These are phyloP conservation scores for Ictalurus furcatus DNA, from an alignment of 2,113 vertebrate species.

Conservation along the genomic window DNA sequence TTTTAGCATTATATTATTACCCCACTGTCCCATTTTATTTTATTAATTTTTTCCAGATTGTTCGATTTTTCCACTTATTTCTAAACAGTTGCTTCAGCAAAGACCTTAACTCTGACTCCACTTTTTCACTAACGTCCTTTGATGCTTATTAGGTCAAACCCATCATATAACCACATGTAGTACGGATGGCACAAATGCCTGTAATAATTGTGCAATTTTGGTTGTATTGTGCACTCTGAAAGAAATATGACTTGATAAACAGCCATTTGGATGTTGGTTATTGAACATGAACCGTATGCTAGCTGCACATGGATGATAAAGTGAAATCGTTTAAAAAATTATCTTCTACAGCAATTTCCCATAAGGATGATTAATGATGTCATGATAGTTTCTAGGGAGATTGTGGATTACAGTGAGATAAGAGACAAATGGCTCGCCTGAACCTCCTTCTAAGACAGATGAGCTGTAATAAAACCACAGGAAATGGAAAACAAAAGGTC, in stretches of 20 bases:
- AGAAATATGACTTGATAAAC: not conserved
- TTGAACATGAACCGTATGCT: not conserved
- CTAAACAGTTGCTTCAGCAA: not conserved
- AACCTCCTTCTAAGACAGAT: constrained; percentile 16
- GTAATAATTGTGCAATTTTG: too few relatives aligned
- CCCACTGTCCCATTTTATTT: not conserved
- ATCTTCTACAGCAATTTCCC: not conserved
- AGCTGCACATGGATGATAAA: not conserved
- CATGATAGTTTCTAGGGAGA: constrained; percentile 9
- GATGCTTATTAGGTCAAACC: not conserved
- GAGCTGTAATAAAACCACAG: constrained; percentile 38
- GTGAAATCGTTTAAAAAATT: not conserved
- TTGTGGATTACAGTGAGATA: constrained; percentile 20
- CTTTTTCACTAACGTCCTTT: not conserved
- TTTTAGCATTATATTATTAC: not conserved
- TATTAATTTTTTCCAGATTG: not conserved
- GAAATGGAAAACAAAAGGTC: constrained; percentile 19
- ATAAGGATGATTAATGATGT: constrained; percentile 31
- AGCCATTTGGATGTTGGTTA: not conserved
- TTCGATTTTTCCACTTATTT: not conserved
- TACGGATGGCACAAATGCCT: not conserved
- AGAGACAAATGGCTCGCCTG: constrained; percentile 6
- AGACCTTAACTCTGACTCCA: not conserved
- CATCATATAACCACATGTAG: not conserved
- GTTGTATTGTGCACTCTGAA: not conserved